phyloP scores from a whole-genome alignment of 2,113 vertebrate species.

The Nycticorax nycticorax region DNA sequence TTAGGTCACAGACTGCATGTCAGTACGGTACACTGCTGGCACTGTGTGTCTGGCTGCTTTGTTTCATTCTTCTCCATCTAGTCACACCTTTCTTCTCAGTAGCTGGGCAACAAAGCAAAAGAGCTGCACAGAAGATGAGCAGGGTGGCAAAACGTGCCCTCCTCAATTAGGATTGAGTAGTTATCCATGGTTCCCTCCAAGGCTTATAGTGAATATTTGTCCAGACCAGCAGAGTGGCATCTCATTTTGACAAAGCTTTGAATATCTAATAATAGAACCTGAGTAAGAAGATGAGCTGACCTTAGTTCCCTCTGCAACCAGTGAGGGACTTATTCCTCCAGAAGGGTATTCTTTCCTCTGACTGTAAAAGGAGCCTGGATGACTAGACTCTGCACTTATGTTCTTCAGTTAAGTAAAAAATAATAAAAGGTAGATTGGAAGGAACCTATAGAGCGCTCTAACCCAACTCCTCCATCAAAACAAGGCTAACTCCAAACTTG shows the following conservation, averaged over 20 bases:
- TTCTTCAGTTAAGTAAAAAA: neutral
- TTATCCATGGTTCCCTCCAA: neutral
- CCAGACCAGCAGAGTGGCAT: neutral
- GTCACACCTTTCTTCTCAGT: neutral
- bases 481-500: neutral
- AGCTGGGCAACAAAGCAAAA: neutral
- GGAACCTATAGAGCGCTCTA: neutral
- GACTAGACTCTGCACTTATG: neutral
- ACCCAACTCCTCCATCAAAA: neutral
- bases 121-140: neutral
- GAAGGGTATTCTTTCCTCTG: neutral
- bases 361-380: neutral
- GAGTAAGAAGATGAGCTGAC: neutral
- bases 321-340: neutral
- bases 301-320: neutral
- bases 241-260: neutral
- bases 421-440: neutral
- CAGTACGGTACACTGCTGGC: neutral
- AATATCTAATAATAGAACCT: neutral
- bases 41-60: neutral
- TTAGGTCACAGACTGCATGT: neutral
- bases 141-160: neutral
- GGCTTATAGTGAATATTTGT: neutral
- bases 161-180: accelerated
- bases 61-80: neutral